Percentiles rank a stretch among this genome's conserved stretches.
Conservation (phyloP, 1,140 invertebrate genomes). For the Ephestia elutella region DNA sequence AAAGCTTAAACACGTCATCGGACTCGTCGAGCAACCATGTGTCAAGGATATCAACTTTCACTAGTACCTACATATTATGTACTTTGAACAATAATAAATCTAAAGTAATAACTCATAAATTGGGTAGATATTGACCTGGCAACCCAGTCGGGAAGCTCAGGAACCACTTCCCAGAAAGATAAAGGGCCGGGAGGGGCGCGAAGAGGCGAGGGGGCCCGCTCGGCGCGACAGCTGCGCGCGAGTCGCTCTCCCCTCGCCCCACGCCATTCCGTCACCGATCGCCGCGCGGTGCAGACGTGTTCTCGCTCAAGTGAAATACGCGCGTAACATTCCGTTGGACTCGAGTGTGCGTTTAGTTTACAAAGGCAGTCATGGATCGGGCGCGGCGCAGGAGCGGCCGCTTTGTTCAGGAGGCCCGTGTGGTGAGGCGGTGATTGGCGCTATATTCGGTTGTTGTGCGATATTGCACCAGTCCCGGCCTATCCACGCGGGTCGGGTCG, state of each 20-base stretch:
- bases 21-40: constrained; percentile 31
- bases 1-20: constrained; percentile 36
- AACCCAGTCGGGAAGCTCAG: constrained; percentile 67
- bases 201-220: constrained; percentile 26
- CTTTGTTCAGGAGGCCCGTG: constrained; percentile 63
- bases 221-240: constrained; percentile 59
- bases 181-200: constrained; percentile 50
- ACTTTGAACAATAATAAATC: background rate
- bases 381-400: constrained; percentile 43
- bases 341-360: constrained; percentile 42
- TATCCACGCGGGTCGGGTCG: constrained; percentile 68
- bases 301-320: constrained; percentile 26
- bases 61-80: constrained; percentile 27
- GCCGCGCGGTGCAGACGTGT: constrained; percentile 30
- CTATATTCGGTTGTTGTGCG: constrained; percentile 64
- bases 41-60: constrained; percentile 68
- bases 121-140: constrained; percentile 15
- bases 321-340: constrained; percentile 36
- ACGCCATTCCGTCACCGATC: constrained; percentile 48
- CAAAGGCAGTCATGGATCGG: constrained; percentile 23
- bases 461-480: constrained; percentile 74
- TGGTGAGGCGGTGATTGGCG: constrained; percentile 67
- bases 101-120: background rate
- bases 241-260: constrained; percentile 51
- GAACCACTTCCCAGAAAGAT: constrained; percentile 73